Percentiles rank a stretch among this genome's conserved stretches.
phyloP scores from a whole-genome alignment of 2,888 invertebrate genomes.

The Orthosia cruda region DNA sequence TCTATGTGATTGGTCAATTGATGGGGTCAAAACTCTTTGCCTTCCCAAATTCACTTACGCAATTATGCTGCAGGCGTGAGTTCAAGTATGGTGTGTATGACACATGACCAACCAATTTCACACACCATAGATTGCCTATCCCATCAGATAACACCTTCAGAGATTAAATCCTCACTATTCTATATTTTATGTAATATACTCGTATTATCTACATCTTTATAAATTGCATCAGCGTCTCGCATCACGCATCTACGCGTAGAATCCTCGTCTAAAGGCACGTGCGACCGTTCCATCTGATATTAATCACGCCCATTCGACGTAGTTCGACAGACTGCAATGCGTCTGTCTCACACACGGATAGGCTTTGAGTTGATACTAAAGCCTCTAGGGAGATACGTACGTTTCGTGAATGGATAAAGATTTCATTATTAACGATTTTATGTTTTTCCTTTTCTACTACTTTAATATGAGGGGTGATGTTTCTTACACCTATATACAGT shows the following conservation, averaged over 20 bases:
- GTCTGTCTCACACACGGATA: slow-evolving; percentile 29
- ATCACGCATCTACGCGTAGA: too few species aligned
- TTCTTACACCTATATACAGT: not conserved
- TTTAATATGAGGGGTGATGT: not conserved
- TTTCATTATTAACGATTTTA: not conserved
- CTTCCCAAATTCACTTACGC: too few species aligned
- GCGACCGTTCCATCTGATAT: slow-evolving; percentile 2
- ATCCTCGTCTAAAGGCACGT: slow-evolving; percentile 20
- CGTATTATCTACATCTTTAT: not conserved
- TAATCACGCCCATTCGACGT: slow-evolving; percentile 22
- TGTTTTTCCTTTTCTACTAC: not conserved
- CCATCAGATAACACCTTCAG: not conserved
- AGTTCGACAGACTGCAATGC: slow-evolving; percentile 16
- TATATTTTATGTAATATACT: too few species aligned
- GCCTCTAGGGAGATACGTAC: too few species aligned
- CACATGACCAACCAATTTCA: not conserved
- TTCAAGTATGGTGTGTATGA: too few species aligned
- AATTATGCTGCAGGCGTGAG: too few species aligned
- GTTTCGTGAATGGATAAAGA: not conserved
- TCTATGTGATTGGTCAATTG: too few species aligned
- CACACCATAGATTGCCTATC: not conserved
- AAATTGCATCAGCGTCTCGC: not conserved
- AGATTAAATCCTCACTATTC: too few species aligned
- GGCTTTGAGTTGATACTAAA: not conserved
- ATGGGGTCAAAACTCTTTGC: too few species aligned